Percentiles rank a stretch among this genome's conserved stretches.
phyloP scores from a whole-genome alignment of 2,113 vertebrate genomes.

The Siniperca chuatsi region DNA sequence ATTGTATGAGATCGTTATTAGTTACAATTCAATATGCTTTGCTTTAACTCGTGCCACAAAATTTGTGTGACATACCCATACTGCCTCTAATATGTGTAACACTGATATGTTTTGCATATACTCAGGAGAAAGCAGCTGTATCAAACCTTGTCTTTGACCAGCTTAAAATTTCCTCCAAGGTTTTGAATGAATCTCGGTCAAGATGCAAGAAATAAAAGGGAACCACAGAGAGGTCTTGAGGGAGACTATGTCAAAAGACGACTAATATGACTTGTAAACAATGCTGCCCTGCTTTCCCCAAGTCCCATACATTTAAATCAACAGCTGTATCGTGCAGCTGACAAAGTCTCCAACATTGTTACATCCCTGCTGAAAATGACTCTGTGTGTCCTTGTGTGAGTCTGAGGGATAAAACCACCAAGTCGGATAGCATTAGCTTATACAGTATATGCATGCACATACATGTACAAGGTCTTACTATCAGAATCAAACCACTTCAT shows the following conservation, averaged over 20 bases:
- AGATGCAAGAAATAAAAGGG: conserved; percentile 23
- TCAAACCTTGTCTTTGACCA: neutral
- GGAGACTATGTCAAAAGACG: conserved; percentile 47
- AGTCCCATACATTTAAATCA: conserved; percentile 46
- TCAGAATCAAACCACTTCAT: conserved; percentile 25
- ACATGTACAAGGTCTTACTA: conserved; percentile 14
- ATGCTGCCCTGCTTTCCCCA: conserved; percentile 12
- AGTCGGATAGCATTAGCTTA: conserved; percentile 24
- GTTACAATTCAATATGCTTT: conserved; percentile 14
- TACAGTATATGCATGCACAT: neutral
- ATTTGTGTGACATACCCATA: neutral
- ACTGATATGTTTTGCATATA: neutral
- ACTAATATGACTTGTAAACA: conserved; percentile 53
- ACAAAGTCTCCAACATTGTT: conserved; percentile 30
- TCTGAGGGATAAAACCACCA: neutral
- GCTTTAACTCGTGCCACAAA: neutral
- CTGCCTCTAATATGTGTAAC: neutral
- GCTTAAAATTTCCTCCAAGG: conserved; percentile 17
- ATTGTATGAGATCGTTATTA: conserved; percentile 6
- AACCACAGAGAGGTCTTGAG: conserved; percentile 8
- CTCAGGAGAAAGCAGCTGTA: neutral
- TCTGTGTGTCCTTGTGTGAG: conserved; percentile 8
- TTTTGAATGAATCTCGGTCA: conserved; percentile 6
- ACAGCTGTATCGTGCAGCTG: conserved; percentile 28
- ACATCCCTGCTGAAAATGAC: conserved; percentile 22